Evolutionary conservation across 2,797 vertebrate species (phyloP).

Genomic region (Pagetopsis macropterus): DNA sequence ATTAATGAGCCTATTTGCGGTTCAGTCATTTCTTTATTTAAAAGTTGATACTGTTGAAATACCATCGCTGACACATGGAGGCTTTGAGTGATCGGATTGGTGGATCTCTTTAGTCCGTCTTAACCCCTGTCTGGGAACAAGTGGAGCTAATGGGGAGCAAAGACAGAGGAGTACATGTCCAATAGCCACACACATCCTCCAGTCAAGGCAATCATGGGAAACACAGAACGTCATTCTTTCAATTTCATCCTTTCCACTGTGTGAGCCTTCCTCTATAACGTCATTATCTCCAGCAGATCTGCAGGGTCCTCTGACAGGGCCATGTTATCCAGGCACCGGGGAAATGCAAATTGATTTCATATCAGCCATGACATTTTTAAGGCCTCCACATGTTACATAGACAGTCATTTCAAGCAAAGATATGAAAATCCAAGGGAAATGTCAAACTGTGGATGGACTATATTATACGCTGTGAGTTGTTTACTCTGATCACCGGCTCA

Average conservation of each 20-base stretch:
- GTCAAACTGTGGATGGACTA: conserved; percentile 79
- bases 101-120: conserved; percentile 83
- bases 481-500: conserved; percentile 77
- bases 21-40: conserved; percentile 27
- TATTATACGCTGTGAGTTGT: conserved; percentile 77
- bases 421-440: conserved; percentile 86
- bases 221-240: conserved; percentile 84
- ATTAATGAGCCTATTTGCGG: conserved; percentile 35
- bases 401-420: conserved; percentile 84
- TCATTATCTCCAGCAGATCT: conserved; percentile 86
- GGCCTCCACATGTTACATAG: conserved; percentile 79
- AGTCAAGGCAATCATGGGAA: conserved; percentile 83
- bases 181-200: conserved; percentile 72
- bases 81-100: conserved; percentile 73
- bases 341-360: conserved; percentile 90
- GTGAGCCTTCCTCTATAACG: conserved; percentile 77
- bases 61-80: conserved; percentile 72
- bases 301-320: conserved; percentile 83
- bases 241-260: conserved; percentile 80
- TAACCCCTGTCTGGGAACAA: conserved; percentile 83
- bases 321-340: conserved; percentile 81
- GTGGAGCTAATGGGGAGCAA: conserved; percentile 84
- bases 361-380: conserved; percentile 88
- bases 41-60: conserved; percentile 70
- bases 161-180: conserved; percentile 76